phyloP scores from a whole-genome alignment of 92 coral and sea anemone species.

The Phenganax stokvisi region DNA sequence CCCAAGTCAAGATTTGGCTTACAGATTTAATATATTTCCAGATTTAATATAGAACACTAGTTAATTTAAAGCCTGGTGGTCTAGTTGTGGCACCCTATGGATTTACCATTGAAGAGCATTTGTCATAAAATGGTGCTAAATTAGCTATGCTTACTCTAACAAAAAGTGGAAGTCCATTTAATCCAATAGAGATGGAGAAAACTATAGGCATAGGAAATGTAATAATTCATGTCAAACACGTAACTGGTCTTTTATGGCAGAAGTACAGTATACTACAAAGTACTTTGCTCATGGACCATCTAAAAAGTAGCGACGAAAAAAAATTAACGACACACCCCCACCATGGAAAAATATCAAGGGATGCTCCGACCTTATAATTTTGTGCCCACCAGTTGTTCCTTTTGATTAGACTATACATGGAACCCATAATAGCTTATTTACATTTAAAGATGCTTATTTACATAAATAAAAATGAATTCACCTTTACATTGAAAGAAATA shows the following conservation, averaged over 20 bases:
- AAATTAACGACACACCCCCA: conserved; percentile 19
- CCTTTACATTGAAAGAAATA: neutral
- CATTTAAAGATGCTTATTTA: neutral
- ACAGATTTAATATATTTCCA: conserved; percentile 38
- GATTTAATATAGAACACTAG: neutral
- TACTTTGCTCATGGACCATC: conserved; percentile 9
- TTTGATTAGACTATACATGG: conserved; percentile 34
- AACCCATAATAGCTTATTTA: too few species aligned
- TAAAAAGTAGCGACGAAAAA: conserved; percentile 10
- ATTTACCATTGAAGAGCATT: conserved; percentile 1
- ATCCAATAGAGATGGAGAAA: conserved; percentile 39
- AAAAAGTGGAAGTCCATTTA: conserved; percentile 34
- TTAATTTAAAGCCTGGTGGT: neutral
- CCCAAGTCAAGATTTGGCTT: conserved; percentile 53
- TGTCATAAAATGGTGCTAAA: conserved; percentile 35
- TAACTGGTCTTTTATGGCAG: conserved; percentile 43
- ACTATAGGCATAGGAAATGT: conserved; percentile 35
- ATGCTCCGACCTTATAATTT: conserved; percentile 34
- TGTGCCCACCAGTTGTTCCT: conserved; percentile 48
- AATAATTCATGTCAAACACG: conserved; percentile 39
- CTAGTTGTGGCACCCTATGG: neutral
- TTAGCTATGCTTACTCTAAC: conserved; percentile 45
- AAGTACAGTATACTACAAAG: conserved; percentile 34
- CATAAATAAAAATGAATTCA: neutral
- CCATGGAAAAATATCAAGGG: conserved; percentile 44